Percentiles rank a stretch among this genome's conserved stretches.
Evolutionary conservation across 1,140 invertebrate genomes (phyloP).

Genomic region (Carposina sasakii): DNA sequence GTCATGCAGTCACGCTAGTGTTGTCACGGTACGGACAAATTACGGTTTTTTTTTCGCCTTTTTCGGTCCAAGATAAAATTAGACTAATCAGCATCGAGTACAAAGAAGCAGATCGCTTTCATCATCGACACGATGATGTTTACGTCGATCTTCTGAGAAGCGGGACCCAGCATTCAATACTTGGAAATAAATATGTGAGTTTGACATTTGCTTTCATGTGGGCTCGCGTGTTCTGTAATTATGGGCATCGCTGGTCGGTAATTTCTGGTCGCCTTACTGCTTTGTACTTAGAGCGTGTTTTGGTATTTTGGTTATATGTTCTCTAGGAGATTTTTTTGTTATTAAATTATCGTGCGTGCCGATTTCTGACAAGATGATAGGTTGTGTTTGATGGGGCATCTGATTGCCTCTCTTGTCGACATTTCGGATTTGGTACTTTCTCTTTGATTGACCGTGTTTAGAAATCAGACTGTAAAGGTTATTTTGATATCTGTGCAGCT

Average conservation of each 20-base stretch:
- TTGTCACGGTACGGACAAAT: conserved; percentile 52
- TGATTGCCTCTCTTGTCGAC: conserved; percentile 69
- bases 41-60: conserved; percentile 33
- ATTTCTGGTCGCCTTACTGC: conserved; percentile 33
- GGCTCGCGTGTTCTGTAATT: conserved; percentile 66
- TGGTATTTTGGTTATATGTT: conserved; percentile 24
- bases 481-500: conserved; percentile 44
- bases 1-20: conserved; percentile 30
- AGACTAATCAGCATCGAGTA: conserved; percentile 67
- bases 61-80: conserved; percentile 51
- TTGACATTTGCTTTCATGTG: conserved; percentile 72
- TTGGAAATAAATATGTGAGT: conserved; percentile 72
- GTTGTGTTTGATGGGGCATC: conserved; percentile 61
- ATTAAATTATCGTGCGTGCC: conserved; percentile 71
- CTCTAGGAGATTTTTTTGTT: conserved; percentile 56
- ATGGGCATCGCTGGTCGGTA: conserved; percentile 22
- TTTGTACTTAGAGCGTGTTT: conserved; percentile 35
- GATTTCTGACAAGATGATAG: conserved; percentile 69
- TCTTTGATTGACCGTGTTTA: conserved; percentile 64
- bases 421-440: conserved; percentile 60
- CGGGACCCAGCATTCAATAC: conserved; percentile 64
- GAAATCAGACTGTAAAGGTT: conserved; percentile 39
- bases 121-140: conserved; percentile 71
- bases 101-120: conserved; percentile 70
- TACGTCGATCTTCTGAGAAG: conserved; percentile 61